phyloP scores from a whole-genome alignment of 2,888 invertebrate species.

The Drosophila bunnanda region DNA sequence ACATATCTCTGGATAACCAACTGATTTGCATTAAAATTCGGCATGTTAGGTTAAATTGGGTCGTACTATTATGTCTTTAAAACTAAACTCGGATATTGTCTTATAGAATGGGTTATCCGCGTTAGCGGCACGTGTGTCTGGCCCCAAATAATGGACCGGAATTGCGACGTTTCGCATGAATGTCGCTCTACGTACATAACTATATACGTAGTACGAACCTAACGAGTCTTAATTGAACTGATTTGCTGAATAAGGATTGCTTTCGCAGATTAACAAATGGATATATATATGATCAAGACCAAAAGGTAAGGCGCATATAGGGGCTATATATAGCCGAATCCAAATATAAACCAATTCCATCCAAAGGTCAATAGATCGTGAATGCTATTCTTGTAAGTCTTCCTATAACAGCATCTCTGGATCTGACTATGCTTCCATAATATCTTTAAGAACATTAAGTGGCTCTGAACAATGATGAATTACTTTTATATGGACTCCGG shows the following conservation, averaged over 20 bases:
- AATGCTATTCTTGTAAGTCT: not conserved
- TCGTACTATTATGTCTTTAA: not conserved
- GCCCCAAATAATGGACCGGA: conserved; percentile 36
- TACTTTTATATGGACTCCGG: not conserved
- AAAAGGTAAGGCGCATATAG: conserved; percentile 15
- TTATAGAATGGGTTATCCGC: conserved; percentile 19
- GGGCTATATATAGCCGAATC: not conserved
- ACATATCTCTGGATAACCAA: not conserved
- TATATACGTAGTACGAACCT: conserved; percentile 16
- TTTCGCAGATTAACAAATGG: conserved; percentile 33
- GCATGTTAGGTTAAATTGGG: not conserved
- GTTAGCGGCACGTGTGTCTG: conserved; percentile 35
- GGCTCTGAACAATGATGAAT: conserved; percentile 15
- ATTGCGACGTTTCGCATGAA: conserved; percentile 52
- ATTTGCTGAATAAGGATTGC: conserved; percentile 56
- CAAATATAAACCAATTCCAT: not conserved
- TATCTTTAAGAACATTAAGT: conserved; percentile 10
- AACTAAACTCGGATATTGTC: conserved; percentile 4
- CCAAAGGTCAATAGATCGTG: not conserved
- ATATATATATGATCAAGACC: conserved; percentile 20
- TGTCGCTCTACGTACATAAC: conserved; percentile 3
- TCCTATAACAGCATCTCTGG: not conserved
- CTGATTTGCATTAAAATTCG: conserved; percentile 5
- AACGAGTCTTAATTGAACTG: conserved; percentile 70
- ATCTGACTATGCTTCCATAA: not conserved